Percentiles rank a stretch among this genome's conserved stretches.
Evolutionary conservation across 2,113 vertebrate species (phyloP).

Genomic region (Acrocephalus kingi): DNA sequence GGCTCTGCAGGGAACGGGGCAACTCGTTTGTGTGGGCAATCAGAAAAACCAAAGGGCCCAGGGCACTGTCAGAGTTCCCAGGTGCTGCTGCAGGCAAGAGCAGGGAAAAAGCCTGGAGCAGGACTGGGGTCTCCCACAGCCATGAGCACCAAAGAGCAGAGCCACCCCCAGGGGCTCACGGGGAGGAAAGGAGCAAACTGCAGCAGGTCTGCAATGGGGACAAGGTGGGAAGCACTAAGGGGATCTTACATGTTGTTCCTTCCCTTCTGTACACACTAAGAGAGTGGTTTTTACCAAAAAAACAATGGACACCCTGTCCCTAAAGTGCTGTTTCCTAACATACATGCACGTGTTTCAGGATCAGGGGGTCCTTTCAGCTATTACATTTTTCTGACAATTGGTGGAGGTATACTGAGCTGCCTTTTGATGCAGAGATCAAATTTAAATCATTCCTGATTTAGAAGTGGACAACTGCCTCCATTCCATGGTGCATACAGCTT

Average conservation of each 20-base stretch:
- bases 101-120: background rate
- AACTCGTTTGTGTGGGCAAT: accelerated
- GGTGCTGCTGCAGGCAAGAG: background rate
- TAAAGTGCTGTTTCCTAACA: background rate
- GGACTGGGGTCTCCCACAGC: background rate
- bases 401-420: background rate
- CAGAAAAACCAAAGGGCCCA: background rate
- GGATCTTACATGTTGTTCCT: background rate
- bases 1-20: accelerated
- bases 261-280: background rate
- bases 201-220: background rate
- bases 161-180: accelerated
- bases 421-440: background rate
- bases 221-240: background rate
- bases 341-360: accelerated
- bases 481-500: background rate
- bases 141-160: background rate
- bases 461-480: background rate
- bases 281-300: background rate
- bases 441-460: background rate
- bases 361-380: background rate
- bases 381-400: background rate
- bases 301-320: background rate
- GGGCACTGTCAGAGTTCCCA: background rate
- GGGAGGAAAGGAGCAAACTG: background rate